Base-by-base conservation (phyloP, 92 coral and sea anemone species). In the Porites cylindrica region DNA sequence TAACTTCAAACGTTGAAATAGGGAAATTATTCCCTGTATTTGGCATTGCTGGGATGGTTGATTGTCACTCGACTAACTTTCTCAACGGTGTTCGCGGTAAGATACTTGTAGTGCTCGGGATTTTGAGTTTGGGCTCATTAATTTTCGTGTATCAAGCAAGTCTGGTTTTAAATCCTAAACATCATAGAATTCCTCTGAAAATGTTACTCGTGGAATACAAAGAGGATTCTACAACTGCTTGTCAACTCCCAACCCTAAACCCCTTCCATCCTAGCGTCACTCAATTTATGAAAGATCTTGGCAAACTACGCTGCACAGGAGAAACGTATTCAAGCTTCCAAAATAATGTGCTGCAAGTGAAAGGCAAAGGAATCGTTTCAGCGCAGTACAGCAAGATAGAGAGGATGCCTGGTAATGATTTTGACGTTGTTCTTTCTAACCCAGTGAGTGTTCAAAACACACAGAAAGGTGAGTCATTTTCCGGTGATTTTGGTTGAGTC, bases 401-500 rank as follows among this genome's bases (percentile, higher is more conserved):
- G 20, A 62, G 66, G 66, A 62, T 8, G 8, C 66, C 66, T 16
- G 66, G 66, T n/a, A 62, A 62, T 62, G 66, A 62, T 62, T 62
- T 62, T 62, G 23, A 62, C 7, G 66, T 62, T 62, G 66, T 62
- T 7, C 66, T 62, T 62, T 62, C 66, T 62, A n/a, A 62, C n/a
- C 66, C 66, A 62, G 66, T 62, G 66, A 62, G 66, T 62, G 20
- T 62, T 62, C 66, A 62, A n/a, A 62, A 62, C 21, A 62, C 18
- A 62, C 23, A 62, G 66, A 62, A n/a, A 62, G 66, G 66, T 62
- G 66, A 62, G 66, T 6, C 66, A n/a, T 20, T 62, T 62, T 17
- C 66, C 6, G 6, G 17, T 59, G 63, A 59, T 59, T 59, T 17
- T 59, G 13, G 18, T 11, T 59, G 13, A 59, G 17, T 11, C 63